These are phyloP conservation scores for Nyleta sp. DNA, from an alignment of 2,888 invertebrate species.

Conservation along the genomic window DNA sequence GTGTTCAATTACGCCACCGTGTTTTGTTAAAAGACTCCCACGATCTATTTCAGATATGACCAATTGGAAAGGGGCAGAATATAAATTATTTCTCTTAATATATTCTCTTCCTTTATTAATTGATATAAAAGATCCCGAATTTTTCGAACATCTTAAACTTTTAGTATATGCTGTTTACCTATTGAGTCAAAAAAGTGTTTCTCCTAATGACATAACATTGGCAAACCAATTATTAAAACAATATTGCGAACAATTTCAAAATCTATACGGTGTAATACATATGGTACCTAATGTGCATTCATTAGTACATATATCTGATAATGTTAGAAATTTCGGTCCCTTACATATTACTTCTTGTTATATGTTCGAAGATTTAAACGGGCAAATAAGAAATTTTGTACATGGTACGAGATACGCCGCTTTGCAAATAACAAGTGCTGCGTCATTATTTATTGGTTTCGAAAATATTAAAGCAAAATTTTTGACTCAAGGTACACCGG, in stretches of 20 bases:
- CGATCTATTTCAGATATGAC: not conserved
- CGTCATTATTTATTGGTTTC: conserved; percentile 15
- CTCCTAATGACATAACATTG: not conserved
- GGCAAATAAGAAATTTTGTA: conserved; percentile 12
- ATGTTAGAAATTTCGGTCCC: conserved; percentile 10
- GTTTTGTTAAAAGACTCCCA: not conserved
- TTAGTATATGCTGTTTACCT: not conserved
- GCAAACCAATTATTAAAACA: not conserved
- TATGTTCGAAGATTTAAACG: conserved; percentile 30
- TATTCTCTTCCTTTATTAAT: conserved; percentile 65
- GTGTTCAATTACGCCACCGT: not conserved
- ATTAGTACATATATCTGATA: not conserved
- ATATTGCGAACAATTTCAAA: not conserved
- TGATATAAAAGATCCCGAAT: conserved; percentile 53
- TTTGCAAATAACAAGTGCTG: conserved; percentile 14
- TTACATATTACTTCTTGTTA: conserved; percentile 18
- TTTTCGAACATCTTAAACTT: conserved; percentile 36
- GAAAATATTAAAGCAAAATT: conserved; percentile 7
- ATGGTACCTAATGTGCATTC: conserved; percentile 15
- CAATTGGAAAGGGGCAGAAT: conserved; percentile 1
- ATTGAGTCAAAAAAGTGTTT: not conserved
- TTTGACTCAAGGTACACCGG: not conserved
- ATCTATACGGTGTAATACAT: not conserved
- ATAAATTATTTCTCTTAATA: conserved; percentile 29
- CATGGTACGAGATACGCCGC: conserved; percentile 23